Evolutionary conservation across 1,140 invertebrate genomes (phyloP).

Genomic region (Eubasilissa regina): DNA sequence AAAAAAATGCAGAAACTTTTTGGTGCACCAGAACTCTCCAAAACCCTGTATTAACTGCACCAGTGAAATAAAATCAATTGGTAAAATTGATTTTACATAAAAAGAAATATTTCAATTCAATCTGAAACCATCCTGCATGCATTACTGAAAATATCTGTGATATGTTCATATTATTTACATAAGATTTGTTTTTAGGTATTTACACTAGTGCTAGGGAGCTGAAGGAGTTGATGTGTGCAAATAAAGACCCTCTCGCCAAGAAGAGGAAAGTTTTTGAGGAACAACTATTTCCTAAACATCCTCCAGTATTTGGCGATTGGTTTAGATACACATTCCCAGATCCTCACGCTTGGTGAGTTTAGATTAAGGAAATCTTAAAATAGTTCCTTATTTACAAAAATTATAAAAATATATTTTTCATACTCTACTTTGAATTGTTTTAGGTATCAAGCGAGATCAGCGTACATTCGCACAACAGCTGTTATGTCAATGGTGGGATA

Average conservation of each 20-base stretch:
- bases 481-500: constrained; percentile 99
- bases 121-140: too few species aligned
- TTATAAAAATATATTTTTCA: not conserved
- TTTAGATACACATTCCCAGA: constrained; percentile 91
- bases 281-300: constrained; percentile 82
- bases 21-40: too few species aligned
- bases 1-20: too few species aligned
- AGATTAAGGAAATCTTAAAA: not conserved
- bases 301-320: constrained; percentile 93
- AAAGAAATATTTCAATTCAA: too few species aligned
- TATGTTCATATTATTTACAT: too few species aligned
- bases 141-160: too few species aligned
- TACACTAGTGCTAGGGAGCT: constrained; percentile 64
- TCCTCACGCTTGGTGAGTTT: constrained; percentile 87
- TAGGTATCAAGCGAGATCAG: constrained; percentile 86
- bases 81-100: too few species aligned
- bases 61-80: too few species aligned
- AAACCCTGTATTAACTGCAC: too few species aligned
- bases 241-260: constrained; percentile 77
- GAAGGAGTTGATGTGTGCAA: constrained; percentile 73
- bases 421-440: constrained; percentile 12
- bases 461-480: constrained; percentile 92
- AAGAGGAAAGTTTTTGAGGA: constrained; percentile 84
- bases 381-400: too few species aligned
- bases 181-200: constrained; percentile 24